Evolutionary conservation across 2,113 vertebrate genomes (phyloP).

Genomic region (Gopherus flavomarginatus): DNA sequence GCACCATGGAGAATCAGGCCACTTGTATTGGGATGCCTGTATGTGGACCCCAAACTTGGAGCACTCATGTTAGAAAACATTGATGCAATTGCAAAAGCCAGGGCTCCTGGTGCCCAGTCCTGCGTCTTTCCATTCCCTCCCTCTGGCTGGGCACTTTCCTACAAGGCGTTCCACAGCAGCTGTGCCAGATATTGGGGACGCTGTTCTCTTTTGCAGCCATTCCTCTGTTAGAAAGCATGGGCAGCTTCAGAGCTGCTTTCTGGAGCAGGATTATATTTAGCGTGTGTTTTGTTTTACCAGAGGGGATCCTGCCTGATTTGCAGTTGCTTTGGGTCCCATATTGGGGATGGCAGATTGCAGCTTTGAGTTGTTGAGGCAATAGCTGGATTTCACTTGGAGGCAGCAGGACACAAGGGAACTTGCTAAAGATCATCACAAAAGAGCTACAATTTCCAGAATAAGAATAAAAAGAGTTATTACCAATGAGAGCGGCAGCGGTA

Average conservation of each 20-base stretch:
- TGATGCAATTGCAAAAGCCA: neutral
- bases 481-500: neutral
- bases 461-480: neutral
- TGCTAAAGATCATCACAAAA: neutral
- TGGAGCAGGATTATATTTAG: neutral
- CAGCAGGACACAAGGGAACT: neutral
- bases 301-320: neutral
- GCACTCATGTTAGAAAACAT: no score
- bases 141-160: neutral
- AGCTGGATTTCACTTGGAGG: neutral
- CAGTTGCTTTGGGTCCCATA: neutral
- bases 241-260: neutral
- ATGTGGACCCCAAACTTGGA: no score
- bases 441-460: fast-evolving
- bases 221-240: fast-evolving
- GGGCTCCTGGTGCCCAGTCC: neutral
- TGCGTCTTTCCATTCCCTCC: neutral
- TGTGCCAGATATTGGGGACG: fast-evolving
- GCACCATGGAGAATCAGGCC: no score
- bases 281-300: neutral
- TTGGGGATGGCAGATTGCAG: neutral
- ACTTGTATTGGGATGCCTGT: no score
- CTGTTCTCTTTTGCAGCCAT: neutral
- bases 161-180: neutral
- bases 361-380: neutral